These are phyloP conservation scores for Strigamia transsilvanica DNA, from an alignment of 2,888 invertebrate genomes.

Conservation along the genomic window DNA sequence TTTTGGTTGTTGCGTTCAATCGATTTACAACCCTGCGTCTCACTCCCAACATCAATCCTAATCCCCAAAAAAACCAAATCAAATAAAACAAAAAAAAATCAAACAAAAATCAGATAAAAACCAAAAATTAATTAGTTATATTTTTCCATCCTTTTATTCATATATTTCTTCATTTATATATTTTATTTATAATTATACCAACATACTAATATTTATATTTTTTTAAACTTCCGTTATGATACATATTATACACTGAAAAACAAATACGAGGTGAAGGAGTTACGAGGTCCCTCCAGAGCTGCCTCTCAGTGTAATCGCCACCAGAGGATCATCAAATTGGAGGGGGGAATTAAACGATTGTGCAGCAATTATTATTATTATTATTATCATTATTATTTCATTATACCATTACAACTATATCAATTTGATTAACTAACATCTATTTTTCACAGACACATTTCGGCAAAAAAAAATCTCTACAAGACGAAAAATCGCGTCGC, in stretches of 20 bases:
- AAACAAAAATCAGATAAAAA: too few relatives aligned
- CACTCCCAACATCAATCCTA: conserved; percentile 14
- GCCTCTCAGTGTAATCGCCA: not conserved
- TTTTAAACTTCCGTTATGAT: not conserved
- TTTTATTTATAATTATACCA: not conserved
- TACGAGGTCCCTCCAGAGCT: conserved; percentile 20
- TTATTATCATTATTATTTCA: conserved; percentile 4
- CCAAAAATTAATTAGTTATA: not conserved
- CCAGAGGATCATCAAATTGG: conserved; percentile 29
- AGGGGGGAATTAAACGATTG: conserved; percentile 50
- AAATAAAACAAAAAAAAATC: too few relatives aligned
- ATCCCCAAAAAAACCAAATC: not conserved
- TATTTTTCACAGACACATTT: too few relatives aligned
- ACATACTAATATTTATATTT: not conserved
- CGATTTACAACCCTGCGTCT: conserved; percentile 5
- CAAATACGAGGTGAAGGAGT: conserved; percentile 18
- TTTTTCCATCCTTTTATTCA: not conserved
- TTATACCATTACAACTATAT: not conserved
- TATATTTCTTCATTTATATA: not conserved
- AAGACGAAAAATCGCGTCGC: too few relatives aligned
- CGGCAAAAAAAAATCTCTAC: too few relatives aligned
- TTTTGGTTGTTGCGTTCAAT: conserved; percentile 33
- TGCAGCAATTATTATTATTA: conserved; percentile 51
- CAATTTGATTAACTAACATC: too few relatives aligned
- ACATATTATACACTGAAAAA: conserved; percentile 34